These are phyloP conservation scores for Pristionchus arcanus DNA, from an alignment of 2,888 invertebrate genomes.

Conservation along the genomic window DNA sequence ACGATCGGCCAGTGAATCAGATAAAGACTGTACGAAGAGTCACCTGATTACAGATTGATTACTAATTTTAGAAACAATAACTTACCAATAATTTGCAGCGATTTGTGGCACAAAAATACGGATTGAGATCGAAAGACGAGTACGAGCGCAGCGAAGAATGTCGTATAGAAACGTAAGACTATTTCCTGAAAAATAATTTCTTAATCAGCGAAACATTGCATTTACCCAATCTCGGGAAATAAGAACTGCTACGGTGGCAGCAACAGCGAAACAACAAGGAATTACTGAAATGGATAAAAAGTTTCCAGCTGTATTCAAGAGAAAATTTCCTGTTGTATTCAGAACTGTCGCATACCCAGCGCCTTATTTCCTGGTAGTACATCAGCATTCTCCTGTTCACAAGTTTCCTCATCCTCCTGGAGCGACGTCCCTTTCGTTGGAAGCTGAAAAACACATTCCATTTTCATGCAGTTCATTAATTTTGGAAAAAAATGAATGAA, in stretches of 20 bases:
- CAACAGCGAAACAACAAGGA: neutral
- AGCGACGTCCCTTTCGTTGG: neutral
- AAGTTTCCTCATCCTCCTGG: neutral
- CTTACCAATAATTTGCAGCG: neutral
- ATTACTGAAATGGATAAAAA: neutral
- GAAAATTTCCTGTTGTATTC: no score
- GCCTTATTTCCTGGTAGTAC: neutral
- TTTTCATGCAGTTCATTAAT: no score
- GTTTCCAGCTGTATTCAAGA: neutral
- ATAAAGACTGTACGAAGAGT: neutral
- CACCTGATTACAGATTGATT: neutral
- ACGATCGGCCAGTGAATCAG: conserved; percentile 33
- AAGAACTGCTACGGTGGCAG: neutral
- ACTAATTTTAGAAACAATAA: neutral
- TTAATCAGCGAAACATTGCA: neutral
- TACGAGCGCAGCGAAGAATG: neutral
- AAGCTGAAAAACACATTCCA: neutral
- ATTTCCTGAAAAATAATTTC: neutral
- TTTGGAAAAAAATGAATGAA: neutral
- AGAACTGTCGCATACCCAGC: neutral
- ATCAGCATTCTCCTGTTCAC: neutral
- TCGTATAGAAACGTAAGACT: neutral
- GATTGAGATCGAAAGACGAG: neutral
- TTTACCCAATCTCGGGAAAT: neutral
- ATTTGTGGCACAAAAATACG: neutral